Percentiles rank a stretch among this genome's conserved stretches.
These are phyloP conservation scores for Hyposoter dolosus DNA, from an alignment of 2,888 invertebrate genomes.

Conservation along the genomic window DNA sequence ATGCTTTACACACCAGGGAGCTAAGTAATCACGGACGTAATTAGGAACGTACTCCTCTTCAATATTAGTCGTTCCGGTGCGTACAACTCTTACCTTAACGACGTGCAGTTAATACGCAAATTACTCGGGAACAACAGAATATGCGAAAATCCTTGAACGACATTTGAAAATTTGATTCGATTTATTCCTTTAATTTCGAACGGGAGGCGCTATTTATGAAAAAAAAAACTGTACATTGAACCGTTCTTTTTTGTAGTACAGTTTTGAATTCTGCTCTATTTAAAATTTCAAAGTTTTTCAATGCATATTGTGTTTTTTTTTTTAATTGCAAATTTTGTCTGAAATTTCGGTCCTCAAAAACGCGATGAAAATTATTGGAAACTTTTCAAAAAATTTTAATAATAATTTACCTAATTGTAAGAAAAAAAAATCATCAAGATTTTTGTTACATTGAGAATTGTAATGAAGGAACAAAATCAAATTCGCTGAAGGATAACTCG, in stretches of 20 bases:
- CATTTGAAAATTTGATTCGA: too few relatives aligned
- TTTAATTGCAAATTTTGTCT: not conserved
- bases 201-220: too few relatives aligned
- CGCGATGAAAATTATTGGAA: not conserved
- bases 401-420: not conserved
- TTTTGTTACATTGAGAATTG: not conserved
- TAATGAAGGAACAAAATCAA: not conserved
- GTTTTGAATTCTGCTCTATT: not conserved
- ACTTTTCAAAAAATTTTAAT: not conserved
- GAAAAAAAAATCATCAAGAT: too few relatives aligned
- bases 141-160: too few relatives aligned
- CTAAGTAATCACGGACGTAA: slow-evolving; percentile 71
- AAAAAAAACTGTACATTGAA: too few relatives aligned
- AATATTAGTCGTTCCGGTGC: slow-evolving; percentile 15
- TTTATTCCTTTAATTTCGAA: too few relatives aligned
- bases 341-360: not conserved
- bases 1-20: slow-evolving; percentile 76
- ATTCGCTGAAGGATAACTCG: not conserved
- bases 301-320: not conserved
- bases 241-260: too few relatives aligned
- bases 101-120: not conserved
- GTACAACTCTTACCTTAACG: not conserved
- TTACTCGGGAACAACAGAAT: not conserved
- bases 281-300: not conserved
- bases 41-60: slow-evolving; percentile 48